These are phyloP conservation scores for Coremacera marginata DNA, from an alignment of 2,888 invertebrate genomes.

Conservation along the genomic window DNA sequence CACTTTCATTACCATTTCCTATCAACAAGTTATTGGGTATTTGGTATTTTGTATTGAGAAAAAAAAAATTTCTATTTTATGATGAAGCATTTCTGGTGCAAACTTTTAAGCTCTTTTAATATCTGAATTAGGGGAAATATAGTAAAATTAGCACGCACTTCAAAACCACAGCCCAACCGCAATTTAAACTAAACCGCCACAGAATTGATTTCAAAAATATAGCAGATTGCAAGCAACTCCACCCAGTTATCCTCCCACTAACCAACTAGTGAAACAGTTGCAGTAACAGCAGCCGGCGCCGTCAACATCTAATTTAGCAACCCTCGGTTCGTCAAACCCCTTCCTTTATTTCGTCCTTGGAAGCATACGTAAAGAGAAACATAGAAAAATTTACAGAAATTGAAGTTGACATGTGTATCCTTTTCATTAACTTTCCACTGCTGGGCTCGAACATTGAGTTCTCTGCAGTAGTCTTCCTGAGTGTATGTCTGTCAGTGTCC, in stretches of 20 bases:
- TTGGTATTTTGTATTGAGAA: no score
- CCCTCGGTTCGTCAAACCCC: slow-evolving; percentile 55
- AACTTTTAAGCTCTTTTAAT: no score
- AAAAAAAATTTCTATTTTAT: no score
- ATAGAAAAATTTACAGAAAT: slow-evolving; percentile 54
- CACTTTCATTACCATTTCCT: no score
- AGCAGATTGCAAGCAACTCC: slow-evolving; percentile 63
- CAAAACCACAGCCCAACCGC: not conserved
- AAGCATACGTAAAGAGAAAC: slow-evolving; percentile 35
- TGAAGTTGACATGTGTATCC: slow-evolving; percentile 69
- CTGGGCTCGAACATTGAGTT: slow-evolving; percentile 19
- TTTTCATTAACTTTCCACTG: slow-evolving; percentile 66
- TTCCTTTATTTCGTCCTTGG: slow-evolving; percentile 27
- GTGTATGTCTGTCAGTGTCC: slow-evolving; percentile 5
- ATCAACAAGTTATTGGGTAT: no score
- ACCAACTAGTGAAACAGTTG: slow-evolving; percentile 41
- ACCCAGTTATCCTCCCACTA: slow-evolving; percentile 49
- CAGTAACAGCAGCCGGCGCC: slow-evolving; percentile 41
- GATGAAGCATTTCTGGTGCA: no score
- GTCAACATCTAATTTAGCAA: slow-evolving; percentile 47
- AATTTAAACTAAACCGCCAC: not conserved
- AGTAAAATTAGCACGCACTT: slow-evolving; percentile 12
- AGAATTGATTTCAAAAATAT: slow-evolving; percentile 54
- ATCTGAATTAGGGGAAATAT: not conserved
- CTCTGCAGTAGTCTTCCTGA: slow-evolving; percentile 15